A percentile compares a stretch with the other conserved stretches of the same genome.
These are phyloP conservation scores for Drosophila ercepeae DNA, from an alignment of 1,140 invertebrate genomes.

Conservation along the genomic window DNA sequence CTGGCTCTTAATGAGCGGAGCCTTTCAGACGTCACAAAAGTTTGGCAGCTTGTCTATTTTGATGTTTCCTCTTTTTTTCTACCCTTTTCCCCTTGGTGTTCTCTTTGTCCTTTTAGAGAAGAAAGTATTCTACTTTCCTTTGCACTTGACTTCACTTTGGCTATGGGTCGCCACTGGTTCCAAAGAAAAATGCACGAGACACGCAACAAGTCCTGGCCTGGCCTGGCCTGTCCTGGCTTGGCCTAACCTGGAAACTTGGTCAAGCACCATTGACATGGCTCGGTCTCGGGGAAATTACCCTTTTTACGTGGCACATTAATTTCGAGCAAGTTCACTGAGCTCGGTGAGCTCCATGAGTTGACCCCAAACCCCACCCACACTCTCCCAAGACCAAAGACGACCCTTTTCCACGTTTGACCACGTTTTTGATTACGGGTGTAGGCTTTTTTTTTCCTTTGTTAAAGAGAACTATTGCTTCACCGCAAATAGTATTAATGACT, in stretches of 20 bases:
- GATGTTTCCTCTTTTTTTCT: conserved; percentile 12
- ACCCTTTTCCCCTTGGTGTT: not conserved
- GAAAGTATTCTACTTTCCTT: conserved; percentile 61
- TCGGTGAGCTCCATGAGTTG: conserved; percentile 41
- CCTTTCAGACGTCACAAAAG: conserved; percentile 53
- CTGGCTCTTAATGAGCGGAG: conserved; percentile 57
- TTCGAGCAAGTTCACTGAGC: conserved; percentile 64
- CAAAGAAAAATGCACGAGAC: not conserved
- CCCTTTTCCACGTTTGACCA: conserved; percentile 69
- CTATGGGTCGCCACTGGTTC: conserved; percentile 36
- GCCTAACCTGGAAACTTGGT: conserved; percentile 34
- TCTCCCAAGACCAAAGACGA: conserved; percentile 30
- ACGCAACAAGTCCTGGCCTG: conserved; percentile 60
- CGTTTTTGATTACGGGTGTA: conserved; percentile 53
- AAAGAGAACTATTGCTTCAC: conserved; percentile 16
- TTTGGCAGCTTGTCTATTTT: conserved; percentile 56
- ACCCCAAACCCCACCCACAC: conserved; percentile 20
- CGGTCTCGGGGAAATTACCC: conserved; percentile 61
- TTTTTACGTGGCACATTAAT: conserved; percentile 78
- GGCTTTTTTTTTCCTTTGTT: conserved; percentile 26
- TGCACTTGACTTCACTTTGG: conserved; percentile 76
- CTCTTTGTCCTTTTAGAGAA: conserved; percentile 7
- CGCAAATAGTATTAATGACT: conserved; percentile 74
- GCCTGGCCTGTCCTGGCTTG: conserved; percentile 36
- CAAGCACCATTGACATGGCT: conserved; percentile 55